Percentiles rank a stretch among this genome's conserved stretches.
Evolutionary conservation across 2,797 vertebrate genomes (phyloP).

Genomic region (Lagorchestes hirsutus): DNA sequence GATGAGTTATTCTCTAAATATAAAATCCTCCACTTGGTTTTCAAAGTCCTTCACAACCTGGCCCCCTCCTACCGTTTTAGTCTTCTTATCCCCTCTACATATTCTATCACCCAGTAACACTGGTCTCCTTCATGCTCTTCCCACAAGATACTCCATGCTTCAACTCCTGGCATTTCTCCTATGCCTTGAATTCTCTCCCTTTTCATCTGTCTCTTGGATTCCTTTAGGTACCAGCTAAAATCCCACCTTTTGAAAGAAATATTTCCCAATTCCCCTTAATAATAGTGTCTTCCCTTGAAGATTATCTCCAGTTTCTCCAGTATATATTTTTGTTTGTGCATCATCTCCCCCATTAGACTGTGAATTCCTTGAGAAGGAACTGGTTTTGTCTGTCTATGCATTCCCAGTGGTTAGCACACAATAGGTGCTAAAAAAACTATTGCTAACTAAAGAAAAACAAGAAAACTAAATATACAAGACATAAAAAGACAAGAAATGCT

Average conservation of each 20-base stretch:
- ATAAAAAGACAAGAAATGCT: neutral
- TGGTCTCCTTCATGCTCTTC: neutral
- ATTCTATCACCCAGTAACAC: neutral
- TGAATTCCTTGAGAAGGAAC: neutral
- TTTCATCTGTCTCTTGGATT: neutral
- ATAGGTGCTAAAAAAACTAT: neutral
- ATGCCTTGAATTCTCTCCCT: neutral
- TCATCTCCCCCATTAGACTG: neutral
- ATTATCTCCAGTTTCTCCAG: neutral
- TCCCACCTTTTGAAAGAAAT: neutral
- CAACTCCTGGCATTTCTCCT: neutral
- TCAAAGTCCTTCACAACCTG: neutral
- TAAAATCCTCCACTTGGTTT: neutral
- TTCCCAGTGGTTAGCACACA: neutral
- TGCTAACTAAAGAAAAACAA: neutral
- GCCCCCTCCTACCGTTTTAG: neutral
- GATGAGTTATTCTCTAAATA: constrained; percentile 25
- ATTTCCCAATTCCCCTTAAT: neutral
- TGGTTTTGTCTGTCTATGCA: neutral
- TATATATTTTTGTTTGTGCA: neutral
- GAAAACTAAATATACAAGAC: neutral
- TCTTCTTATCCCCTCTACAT: neutral
- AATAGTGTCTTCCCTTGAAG: neutral
- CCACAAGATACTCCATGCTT: neutral
- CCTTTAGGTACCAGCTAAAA: neutral